Conservation (phyloP, 1,140 invertebrate genomes). For the Drosophila funebris region DNA sequence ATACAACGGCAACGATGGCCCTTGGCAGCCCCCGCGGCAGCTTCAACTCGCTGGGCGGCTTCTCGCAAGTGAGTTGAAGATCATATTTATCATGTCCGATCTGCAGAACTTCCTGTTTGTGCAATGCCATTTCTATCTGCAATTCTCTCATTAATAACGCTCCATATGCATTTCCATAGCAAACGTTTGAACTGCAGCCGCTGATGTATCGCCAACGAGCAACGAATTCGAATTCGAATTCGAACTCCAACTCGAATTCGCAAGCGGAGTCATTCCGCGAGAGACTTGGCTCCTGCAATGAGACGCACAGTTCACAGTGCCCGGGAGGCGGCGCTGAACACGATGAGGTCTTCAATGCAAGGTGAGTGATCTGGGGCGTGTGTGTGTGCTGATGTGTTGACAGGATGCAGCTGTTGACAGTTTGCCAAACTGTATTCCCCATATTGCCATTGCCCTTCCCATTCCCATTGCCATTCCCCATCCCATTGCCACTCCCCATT, state of each 20-base stretch:
- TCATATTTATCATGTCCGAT: constrained; percentile 56
- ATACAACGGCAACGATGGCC: constrained; percentile 73
- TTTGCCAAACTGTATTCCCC: constrained; percentile 39
- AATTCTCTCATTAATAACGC: constrained; percentile 19
- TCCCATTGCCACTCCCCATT: not conserved
- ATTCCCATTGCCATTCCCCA: not conserved
- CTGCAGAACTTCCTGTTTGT: constrained; percentile 60
- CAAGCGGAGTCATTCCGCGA: constrained; percentile 80
- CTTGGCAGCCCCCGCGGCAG: constrained; percentile 80
- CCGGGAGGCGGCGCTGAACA: constrained; percentile 57
- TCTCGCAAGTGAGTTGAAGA: constrained; percentile 70
- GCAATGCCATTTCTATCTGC: constrained; percentile 5
- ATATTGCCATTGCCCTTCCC: not conserved
- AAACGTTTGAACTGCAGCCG: constrained; percentile 81
- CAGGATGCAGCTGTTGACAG: constrained; percentile 83
- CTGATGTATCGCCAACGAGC: constrained; percentile 74
- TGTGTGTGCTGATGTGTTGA: constrained; percentile 6
- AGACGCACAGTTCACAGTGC: constrained; percentile 72
- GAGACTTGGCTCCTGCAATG: constrained; percentile 77
- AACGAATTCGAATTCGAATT: too few relatives aligned
- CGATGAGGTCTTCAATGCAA: constrained; percentile 79
- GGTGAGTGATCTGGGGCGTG: constrained; percentile 56
- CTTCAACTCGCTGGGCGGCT: constrained; percentile 77
- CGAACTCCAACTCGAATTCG: too few relatives aligned
- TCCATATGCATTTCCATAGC: constrained; percentile 46